A percentile compares a stretch with the other conserved stretches of the same genome.
Evolutionary conservation across 2,113 vertebrate genomes (phyloP).

Genomic region (Oceanodroma tethys): DNA sequence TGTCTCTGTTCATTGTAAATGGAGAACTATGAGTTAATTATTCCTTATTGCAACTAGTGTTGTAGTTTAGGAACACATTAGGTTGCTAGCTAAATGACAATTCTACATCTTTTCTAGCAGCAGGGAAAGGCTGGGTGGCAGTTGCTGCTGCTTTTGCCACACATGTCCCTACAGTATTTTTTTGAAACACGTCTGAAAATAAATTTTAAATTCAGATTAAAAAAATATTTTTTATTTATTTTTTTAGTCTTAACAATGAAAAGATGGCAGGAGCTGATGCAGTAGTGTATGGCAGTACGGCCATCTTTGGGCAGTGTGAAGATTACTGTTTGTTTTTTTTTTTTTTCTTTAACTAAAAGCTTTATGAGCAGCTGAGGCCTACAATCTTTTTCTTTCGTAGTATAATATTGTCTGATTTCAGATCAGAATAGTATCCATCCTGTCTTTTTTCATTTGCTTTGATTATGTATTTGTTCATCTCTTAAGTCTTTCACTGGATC

Average conservation of each 20-base stretch:
- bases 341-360: background rate
- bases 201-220: background rate
- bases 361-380: background rate
- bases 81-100: background rate
- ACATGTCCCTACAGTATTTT: background rate
- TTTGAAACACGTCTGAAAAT: background rate
- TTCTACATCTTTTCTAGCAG: background rate
- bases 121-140: background rate
- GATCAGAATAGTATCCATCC: background rate
- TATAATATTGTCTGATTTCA: background rate
- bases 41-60: background rate
- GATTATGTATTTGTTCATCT: background rate
- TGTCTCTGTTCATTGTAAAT: background rate
- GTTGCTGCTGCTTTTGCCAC: background rate
- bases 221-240: background rate
- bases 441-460: background rate
- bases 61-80: background rate
- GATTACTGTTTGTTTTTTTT: too few species aligned
- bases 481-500: background rate
- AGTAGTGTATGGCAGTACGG: background rate
- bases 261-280: background rate
- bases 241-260: fast-evolving
- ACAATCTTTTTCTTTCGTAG: background rate
- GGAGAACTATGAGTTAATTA: background rate
- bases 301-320: background rate